Evolutionary conservation across 2,888 invertebrate genomes (phyloP), one percentile per base, ranked within the genome.

Genomic region (Macaria notata): DNA sequence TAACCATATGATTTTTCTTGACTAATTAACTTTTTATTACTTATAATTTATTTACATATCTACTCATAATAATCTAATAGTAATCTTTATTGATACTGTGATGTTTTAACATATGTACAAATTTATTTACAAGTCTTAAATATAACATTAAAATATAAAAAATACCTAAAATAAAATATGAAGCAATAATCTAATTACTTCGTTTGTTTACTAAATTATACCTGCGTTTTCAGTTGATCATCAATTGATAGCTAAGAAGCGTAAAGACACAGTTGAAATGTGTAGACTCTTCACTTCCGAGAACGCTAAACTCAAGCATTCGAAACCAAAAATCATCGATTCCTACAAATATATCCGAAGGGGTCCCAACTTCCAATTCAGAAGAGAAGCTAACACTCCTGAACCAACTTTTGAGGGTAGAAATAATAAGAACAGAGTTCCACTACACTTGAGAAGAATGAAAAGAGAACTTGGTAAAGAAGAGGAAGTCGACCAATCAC

Each of bases 241-340:
- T 65, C 79, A 76, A 61, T n/a, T 84, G 0, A 79, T 90, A 33
- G 75, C 82, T 42, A 79, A 69, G 55, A 83, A 86, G 68, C 81
- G 90, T 0, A 82, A 86, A 70, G 86, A 90, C 54, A 89, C 85
- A 0, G 57, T 85, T 39, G 88, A 90, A 3, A 83, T 89, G 79
- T 90, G 90, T 54, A 72, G 76, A 9, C 72, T 86, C 31, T 90
- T 88, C 56, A 83, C 75, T 31, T 76, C 74, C 41, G 84, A 85
- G 64, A 78, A 71, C n/a, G 61, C 72, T 4, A 46, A 62, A 38
- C 44, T 43, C 1, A 38, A 62, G 29, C 31, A 63, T n/a, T 61
- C 56, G 19, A 45, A 68, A 31, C 53, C 64, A 7, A 63, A 59
- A 59, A 67, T 62, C 29, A 60, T 62, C 9, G 57, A 57, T 6